These are phyloP conservation scores for Oceanodroma tethys DNA, from an alignment of 2,113 vertebrate species.

Conservation along the genomic window DNA sequence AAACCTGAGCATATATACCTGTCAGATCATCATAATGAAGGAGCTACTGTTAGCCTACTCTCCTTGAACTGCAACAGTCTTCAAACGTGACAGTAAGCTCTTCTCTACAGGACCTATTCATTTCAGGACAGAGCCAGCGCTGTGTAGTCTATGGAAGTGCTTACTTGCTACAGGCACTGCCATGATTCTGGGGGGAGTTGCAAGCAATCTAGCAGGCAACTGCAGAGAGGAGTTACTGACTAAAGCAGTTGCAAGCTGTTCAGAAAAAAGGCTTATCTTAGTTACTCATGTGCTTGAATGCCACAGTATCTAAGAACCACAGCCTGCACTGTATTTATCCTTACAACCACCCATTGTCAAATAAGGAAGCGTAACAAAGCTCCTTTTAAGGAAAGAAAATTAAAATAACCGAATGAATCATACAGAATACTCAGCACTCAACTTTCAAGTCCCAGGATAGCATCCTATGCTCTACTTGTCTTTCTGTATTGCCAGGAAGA, in stretches of 20 bases:
- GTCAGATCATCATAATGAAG: not conserved
- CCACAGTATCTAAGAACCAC: not conserved
- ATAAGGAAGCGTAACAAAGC: constrained; percentile 27
- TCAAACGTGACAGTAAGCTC: not conserved
- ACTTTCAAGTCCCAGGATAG: not conserved
- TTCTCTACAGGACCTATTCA: not conserved
- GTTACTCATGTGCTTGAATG: constrained; percentile 10
- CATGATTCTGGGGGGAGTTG: not conserved
- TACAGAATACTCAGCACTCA: not conserved
- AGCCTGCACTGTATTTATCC: constrained; percentile 11
- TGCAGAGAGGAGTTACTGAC: not conserved
- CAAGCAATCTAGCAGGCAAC: not conserved
- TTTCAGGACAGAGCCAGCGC: not conserved
- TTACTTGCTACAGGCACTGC: not conserved
- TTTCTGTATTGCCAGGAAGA: not conserved
- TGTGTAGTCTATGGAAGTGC: not conserved
- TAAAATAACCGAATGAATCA: constrained; percentile 60
- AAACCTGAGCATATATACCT: not conserved
- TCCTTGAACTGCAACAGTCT: not conserved
- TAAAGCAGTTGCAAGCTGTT: constrained; percentile 17
- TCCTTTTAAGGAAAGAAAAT: constrained; percentile 51
- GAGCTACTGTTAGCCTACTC: not conserved
- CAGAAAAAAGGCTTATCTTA: constrained; percentile 35
- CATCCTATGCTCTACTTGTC: not conserved
- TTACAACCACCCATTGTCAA: constrained; percentile 22